Evolutionary conservation across 2,113 vertebrate species (phyloP).

Genomic region (Leiothrix lutea): DNA sequence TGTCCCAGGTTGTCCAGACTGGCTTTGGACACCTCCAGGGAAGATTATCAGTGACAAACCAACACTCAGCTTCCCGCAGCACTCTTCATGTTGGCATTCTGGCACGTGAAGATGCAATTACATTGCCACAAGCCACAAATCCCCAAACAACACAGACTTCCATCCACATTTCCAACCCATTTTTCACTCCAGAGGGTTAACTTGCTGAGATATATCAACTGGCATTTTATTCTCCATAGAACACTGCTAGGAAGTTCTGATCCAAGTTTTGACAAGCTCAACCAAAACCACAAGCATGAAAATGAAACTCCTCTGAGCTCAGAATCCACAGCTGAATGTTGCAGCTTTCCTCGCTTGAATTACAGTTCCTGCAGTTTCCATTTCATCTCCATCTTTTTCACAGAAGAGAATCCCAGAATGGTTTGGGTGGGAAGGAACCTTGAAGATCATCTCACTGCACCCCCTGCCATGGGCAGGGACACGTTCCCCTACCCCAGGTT

Average conservation of each 20-base stretch:
- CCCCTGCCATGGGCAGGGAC: not conserved
- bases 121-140: not conserved
- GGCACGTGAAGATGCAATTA: not conserved
- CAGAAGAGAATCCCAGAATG: not conserved
- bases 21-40: not conserved
- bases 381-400: not conserved
- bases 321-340: not conserved
- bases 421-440: not conserved
- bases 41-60: fast-evolving
- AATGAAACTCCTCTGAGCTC: not conserved
- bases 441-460: not conserved
- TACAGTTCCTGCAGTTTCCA: not conserved
- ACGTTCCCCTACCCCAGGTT: not conserved
- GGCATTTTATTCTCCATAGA: not conserved
- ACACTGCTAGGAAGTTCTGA: not conserved
- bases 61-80: not conserved
- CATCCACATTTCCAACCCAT: fast-evolving
- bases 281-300: slow-evolving; percentile 45
- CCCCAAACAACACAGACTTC: not conserved
- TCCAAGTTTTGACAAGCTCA: slow-evolving; percentile 16
- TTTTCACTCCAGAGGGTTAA: not conserved
- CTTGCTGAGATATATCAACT: not conserved
- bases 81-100: fast-evolving
- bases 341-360: not conserved
- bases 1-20: not conserved